Base-by-base conservation (phyloP, 2,113 vertebrate species). In the Trogon surrucura region DNA sequence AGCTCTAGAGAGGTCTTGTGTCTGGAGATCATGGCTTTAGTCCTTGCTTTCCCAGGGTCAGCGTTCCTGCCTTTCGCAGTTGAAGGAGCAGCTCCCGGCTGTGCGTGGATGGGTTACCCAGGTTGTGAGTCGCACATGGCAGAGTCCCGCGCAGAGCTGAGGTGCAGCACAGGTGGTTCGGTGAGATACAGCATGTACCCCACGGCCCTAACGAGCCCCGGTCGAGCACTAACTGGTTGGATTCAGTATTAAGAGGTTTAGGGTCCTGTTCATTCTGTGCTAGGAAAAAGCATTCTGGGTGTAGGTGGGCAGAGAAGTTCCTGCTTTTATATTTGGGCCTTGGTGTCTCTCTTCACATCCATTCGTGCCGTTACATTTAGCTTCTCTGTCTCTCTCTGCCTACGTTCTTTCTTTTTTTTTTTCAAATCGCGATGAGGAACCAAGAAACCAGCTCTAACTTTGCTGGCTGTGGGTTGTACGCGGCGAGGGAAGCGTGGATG, bases 161-260 rank as follows among this genome's bases (percentile, higher is more conserved):
- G 32, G 36, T 6, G 30, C 36, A 14, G 26, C 2, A 26, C 14
- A 11, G 38, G 38, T 56, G 17, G 41, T 18, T 48, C 0, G 1
- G 65, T 47, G 66, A 34, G 50, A 10, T 56, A 19, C 19, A 34
- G 29, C 44, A 29, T n/a, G 19, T n/a, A n/a, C n/a, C 65, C 50
- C 23, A 22, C 41, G 56, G 58, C 50, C 6, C n/a, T 18, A 15
- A 45, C 3, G 5, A 62, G n/a, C 22, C 38, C 66, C 41, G 29
- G 41, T 41, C 13, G 13, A 41, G 41, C 41, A 41, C 41, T 13
- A 13, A 41, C 41, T 16, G 17, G 30, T 60, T 74, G 73, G n/a
- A 58, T 66, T 60, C 26, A 6, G 32, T 45, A 30, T 16, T 51
- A 13, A 41, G 36, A 53, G 23, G 36, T 38, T 58, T 21, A 51